These are phyloP conservation scores for Pocillopora damicornis DNA, from an alignment of 64 coral and sea anemone genomes.

Conservation along the genomic window DNA sequence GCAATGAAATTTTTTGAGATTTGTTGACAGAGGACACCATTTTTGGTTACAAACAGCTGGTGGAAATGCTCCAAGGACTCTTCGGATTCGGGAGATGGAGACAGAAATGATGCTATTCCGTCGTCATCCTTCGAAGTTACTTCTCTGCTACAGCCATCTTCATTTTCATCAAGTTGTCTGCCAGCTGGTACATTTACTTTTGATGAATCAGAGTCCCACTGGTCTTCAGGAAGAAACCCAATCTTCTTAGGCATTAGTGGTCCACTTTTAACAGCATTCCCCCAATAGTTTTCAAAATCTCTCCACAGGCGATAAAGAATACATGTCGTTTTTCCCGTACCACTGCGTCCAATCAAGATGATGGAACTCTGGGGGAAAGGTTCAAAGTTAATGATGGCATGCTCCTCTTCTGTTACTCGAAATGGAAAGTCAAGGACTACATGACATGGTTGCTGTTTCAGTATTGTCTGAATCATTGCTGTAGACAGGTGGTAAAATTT, in stretches of 20 bases:
- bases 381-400: conserved; percentile 79
- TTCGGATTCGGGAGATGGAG: background rate
- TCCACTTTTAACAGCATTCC: conserved; percentile 41
- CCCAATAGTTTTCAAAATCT: conserved; percentile 84
- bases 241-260: conserved; percentile 73
- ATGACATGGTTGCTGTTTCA: conserved; percentile 27
- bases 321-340: conserved; percentile 97
- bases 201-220: background rate
- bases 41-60: conserved; percentile 94
- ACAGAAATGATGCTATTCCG: background rate
- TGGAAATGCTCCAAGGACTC: conserved; percentile 76
- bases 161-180: background rate
- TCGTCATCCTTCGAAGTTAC: background rate
- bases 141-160: background rate
- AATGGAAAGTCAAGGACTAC: conserved; percentile 82
- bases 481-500: conserved; percentile 82
- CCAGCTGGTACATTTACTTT: background rate
- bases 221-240: background rate
- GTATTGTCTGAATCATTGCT: conserved; percentile 53
- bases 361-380: conserved; percentile 53
- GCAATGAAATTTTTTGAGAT: conserved; percentile 91
- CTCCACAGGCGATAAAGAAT: conserved; percentile 93
- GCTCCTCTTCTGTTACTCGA: conserved; percentile 76
- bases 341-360: conserved; percentile 90
- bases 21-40: conserved; percentile 84